Evolutionary conservation across 2,797 vertebrate species (phyloP).

Genomic region (Corythornis leucogaster): DNA sequence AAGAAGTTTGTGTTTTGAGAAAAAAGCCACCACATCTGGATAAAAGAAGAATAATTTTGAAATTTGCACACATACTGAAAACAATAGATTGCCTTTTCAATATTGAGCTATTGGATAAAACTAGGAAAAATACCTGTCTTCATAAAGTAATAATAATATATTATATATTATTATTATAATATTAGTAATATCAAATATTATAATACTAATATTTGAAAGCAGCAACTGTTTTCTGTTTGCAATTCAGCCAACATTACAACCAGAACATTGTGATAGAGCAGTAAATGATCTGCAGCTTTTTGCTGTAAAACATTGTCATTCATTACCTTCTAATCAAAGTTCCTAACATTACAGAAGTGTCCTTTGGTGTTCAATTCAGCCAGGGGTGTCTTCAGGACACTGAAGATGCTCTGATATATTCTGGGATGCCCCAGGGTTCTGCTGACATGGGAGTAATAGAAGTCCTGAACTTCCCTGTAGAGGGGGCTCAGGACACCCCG

Average conservation of each 20-base stretch:
- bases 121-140: background rate
- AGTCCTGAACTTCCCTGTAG: accelerated
- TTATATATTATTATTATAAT: too few relatives aligned
- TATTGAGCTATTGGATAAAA: background rate
- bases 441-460: background rate
- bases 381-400: background rate
- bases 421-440: background rate
- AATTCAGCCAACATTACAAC: background rate
- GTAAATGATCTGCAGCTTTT: background rate
- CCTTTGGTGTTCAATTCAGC: background rate
- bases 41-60: background rate
- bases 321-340: background rate
- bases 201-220: background rate
- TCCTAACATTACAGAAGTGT: background rate
- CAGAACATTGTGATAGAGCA: background rate
- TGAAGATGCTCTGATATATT: background rate
- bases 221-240: background rate
- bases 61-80: background rate
- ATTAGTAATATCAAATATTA: too few relatives aligned
- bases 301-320: background rate
- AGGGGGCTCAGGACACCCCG: background rate
- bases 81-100: background rate
- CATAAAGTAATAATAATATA: background rate
- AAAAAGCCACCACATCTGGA: background rate
- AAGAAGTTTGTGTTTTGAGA: background rate